Evolutionary conservation across 2,888 invertebrate species (phyloP).

Genomic region (Caenorhabditis zanzibari): DNA sequence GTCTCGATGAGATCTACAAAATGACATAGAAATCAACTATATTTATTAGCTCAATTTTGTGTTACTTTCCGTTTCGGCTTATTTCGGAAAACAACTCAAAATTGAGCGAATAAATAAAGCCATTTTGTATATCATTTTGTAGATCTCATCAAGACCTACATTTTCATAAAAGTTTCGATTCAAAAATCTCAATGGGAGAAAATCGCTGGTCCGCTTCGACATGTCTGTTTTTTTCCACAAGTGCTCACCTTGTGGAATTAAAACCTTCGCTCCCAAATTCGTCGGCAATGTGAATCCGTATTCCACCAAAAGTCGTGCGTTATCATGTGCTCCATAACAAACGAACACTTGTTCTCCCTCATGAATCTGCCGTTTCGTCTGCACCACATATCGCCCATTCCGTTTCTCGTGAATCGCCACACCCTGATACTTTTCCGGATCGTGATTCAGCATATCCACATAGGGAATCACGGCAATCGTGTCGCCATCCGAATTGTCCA

Average conservation of each 20-base stretch:
- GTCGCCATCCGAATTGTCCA: slow-evolving; percentile 74
- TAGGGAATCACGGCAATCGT: slow-evolving; percentile 81
- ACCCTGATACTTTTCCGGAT: slow-evolving; percentile 67
- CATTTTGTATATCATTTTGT: too few relatives aligned
- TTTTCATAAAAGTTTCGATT: too few relatives aligned
- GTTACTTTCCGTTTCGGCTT: too few relatives aligned
- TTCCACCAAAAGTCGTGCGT: slow-evolving; percentile 84
- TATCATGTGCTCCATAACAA: slow-evolving; percentile 85
- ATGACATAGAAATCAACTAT: too few relatives aligned
- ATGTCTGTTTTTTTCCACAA: too few relatives aligned
- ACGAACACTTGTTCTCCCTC: slow-evolving; percentile 80
- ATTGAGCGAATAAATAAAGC: too few relatives aligned
- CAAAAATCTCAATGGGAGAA: too few relatives aligned
- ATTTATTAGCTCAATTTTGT: too few relatives aligned
- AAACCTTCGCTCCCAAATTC: slow-evolving; percentile 81
- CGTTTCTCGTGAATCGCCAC: slow-evolving; percentile 69
- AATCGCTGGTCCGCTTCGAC: too few relatives aligned
- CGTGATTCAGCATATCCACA: slow-evolving; percentile 83
- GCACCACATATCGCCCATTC: slow-evolving; percentile 66
- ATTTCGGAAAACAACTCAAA: too few relatives aligned
- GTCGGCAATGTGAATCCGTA: slow-evolving; percentile 84
- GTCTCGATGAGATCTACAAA: too few relatives aligned
- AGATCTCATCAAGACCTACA: too few relatives aligned
- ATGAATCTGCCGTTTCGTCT: slow-evolving; percentile 64
- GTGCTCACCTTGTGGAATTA: slow-evolving; percentile 74